These are phyloP conservation scores for Ephestia elutella DNA, from an alignment of 1,140 invertebrate species.

Conservation along the genomic window DNA sequence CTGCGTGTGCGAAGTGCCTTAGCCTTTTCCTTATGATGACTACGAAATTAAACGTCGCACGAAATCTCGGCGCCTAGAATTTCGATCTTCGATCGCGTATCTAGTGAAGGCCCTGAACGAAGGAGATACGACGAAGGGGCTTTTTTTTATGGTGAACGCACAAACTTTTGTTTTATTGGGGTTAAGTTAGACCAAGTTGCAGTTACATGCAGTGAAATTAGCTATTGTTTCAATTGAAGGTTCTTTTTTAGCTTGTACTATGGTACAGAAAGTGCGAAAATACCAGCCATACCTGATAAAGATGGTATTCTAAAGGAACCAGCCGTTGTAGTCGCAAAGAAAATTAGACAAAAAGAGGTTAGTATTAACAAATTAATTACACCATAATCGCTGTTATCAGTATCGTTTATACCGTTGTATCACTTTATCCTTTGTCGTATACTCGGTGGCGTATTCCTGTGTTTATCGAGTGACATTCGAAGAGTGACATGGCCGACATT, in stretches of 20 bases:
- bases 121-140: no score
- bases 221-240: conserved; percentile 73
- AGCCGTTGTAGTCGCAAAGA: conserved; percentile 81
- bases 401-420: conserved; percentile 8
- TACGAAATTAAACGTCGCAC: no score
- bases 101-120: no score
- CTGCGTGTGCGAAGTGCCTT: no score
- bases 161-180: no score
- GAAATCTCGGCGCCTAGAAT: no score
- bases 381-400: background rate
- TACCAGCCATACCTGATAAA: conserved; percentile 79
- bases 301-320: conserved; percentile 84
- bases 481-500: no score
- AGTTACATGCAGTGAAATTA: conserved; percentile 69
- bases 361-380: conserved; percentile 19
- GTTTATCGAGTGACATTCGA: conserved; percentile 1
- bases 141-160: no score
- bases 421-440: conserved; percentile 6
- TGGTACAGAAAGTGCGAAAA: conserved; percentile 75
- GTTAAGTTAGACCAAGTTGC: no score
- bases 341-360: conserved; percentile 88
- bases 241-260: conserved; percentile 77
- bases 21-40: no score
- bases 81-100: no score
- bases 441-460: background rate